phyloP scores from a whole-genome alignment of 2,888 invertebrate species.

The Synanthedon tipuliformis region DNA sequence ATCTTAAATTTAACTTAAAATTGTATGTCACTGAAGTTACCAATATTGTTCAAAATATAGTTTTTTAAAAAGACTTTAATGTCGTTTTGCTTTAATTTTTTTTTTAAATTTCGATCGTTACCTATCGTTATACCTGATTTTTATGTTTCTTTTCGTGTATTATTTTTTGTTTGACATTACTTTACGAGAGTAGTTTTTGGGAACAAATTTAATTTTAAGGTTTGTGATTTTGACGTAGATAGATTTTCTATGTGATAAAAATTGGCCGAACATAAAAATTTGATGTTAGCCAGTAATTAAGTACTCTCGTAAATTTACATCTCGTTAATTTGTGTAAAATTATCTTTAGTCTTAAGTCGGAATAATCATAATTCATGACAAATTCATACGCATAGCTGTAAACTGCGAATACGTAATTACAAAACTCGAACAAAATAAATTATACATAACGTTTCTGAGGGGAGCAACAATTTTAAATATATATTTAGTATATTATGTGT shows the following conservation, averaged over 20 bases:
- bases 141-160: conserved; percentile 37
- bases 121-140: conserved; percentile 63
- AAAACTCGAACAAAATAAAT: conserved; percentile 37
- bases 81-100: conserved; percentile 54
- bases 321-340: conserved; percentile 36
- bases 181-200: conserved; percentile 51
- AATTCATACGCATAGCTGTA: conserved; percentile 35
- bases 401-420: conserved; percentile 40
- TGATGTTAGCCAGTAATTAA: no score
- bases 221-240: conserved; percentile 60
- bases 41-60: conserved; percentile 63
- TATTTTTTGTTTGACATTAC: conserved; percentile 44
- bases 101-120: conserved; percentile 52
- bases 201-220: conserved; percentile 63
- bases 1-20: neutral
- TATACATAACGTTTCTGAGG: neutral
- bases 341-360: conserved; percentile 30
- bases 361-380: conserved; percentile 44
- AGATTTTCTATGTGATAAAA: conserved; percentile 63
- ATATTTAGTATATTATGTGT: neutral
- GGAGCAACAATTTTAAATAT: neutral
- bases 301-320: conserved; percentile 14
- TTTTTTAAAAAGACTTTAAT: conserved; percentile 37
- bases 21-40: conserved; percentile 50
- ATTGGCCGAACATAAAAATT: conserved; percentile 7